Conservation (phyloP, 2,113 vertebrate genomes). For the crab-eating macaque (Macaca fascicularis) region T2T-MFA8v1.1 NC_088380.1:129124501-129125000, state of each 20-base stretch:
- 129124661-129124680: slow-evolving; percentile 51
- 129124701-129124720: slow-evolving; percentile 34
- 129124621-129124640: slow-evolving; percentile 2
- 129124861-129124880: not conserved
- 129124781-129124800: slow-evolving; percentile 61
- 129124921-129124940: not conserved
- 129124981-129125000: not conserved
- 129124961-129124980: not conserved
- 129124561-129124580: slow-evolving; percentile 82
- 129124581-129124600: slow-evolving; percentile 83
- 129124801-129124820: slow-evolving; percentile 39
- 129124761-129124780: slow-evolving; percentile 70
- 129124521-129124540: slow-evolving; percentile 79
- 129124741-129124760: slow-evolving; percentile 66
- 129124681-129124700: slow-evolving; percentile 14
- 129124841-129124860: not conserved
- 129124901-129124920: not conserved
- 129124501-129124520: slow-evolving; percentile 82
- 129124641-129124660: slow-evolving; percentile 39
- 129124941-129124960: not conserved
- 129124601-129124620: slow-evolving; percentile 33
- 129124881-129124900: not conserved
- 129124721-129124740: slow-evolving; percentile 46
- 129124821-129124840: not conserved
- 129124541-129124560: slow-evolving; percentile 72